These are phyloP conservation scores for Balanococcus diminutus DNA, from an alignment of 2,888 invertebrate species.

Conservation along the genomic window DNA sequence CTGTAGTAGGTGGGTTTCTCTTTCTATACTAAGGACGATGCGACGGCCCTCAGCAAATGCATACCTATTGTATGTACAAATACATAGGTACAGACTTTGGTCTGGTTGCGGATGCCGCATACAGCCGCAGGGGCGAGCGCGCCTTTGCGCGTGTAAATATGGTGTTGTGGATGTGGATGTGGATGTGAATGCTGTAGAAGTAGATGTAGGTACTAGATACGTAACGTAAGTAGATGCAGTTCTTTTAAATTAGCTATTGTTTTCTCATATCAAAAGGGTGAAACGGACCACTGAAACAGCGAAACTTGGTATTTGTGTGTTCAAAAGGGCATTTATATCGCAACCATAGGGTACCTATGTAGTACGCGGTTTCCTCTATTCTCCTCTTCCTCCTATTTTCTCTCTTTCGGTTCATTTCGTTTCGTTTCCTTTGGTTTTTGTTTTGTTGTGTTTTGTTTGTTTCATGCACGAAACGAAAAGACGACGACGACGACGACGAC, in stretches of 20 bases:
- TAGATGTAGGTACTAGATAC: background rate
- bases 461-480: background rate
- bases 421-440: background rate
- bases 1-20: too few species aligned
- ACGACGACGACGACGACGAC: background rate
- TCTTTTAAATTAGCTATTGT: conserved; percentile 50
- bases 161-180: background rate
- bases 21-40: too few species aligned
- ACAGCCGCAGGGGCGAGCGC: too few species aligned
- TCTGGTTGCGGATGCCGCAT: too few species aligned
- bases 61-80: too few species aligned
- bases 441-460: background rate
- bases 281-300: background rate
- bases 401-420: background rate
- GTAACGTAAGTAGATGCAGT: background rate
- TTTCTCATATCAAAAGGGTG: conserved; percentile 29
- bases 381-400: background rate
- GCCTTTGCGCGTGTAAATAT: too few species aligned
- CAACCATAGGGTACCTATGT: background rate
- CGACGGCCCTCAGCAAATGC: too few species aligned
- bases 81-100: background rate
- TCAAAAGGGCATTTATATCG: background rate
- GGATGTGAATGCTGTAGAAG: too few species aligned
- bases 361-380: background rate
- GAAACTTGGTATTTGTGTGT: too few species aligned